phyloP scores from a whole-genome alignment of 2,888 invertebrate genomes.

The Tenthredo amoena region DNA sequence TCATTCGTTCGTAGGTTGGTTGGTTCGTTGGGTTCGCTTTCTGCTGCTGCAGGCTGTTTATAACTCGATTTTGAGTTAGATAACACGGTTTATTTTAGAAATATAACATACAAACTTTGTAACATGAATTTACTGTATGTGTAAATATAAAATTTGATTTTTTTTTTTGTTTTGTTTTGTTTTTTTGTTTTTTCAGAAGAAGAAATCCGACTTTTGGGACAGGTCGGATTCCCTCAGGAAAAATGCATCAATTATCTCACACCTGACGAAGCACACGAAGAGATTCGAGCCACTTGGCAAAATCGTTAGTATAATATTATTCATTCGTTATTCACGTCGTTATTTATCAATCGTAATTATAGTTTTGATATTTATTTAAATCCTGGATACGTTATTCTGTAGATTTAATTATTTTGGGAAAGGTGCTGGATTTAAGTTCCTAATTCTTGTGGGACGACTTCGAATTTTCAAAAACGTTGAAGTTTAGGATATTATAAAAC shows the following conservation, averaged over 20 bases:
- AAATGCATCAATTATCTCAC: conserved; percentile 91
- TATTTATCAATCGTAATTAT: neutral
- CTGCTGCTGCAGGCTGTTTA: neutral
- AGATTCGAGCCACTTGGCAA: conserved; percentile 88
- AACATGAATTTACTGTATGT: neutral
- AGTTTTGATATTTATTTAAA: neutral
- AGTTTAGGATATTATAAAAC: too few species aligned
- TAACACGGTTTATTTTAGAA: neutral
- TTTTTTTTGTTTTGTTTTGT: neutral
- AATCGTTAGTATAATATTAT: conserved; percentile 73
- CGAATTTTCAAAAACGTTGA: too few species aligned
- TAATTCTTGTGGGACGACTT: too few species aligned
- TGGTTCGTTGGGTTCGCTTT: neutral
- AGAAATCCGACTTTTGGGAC: conserved; percentile 84
- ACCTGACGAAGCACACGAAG: conserved; percentile 84
- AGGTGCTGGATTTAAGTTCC: too few species aligned
- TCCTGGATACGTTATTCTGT: neutral
- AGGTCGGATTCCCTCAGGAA: conserved; percentile 84
- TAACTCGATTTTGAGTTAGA: neutral
- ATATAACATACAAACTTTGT: neutral
- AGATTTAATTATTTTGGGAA: neutral
- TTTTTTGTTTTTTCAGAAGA: conserved; percentile 80
- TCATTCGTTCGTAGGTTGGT: neutral
- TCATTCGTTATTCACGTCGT: neutral
- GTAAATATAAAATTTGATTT: neutral